A percentile compares a stretch with the other conserved stretches of the same genome.
Conservation (phyloP, 1,140 invertebrate genomes). For the Vollenhovia emeryi region DNA sequence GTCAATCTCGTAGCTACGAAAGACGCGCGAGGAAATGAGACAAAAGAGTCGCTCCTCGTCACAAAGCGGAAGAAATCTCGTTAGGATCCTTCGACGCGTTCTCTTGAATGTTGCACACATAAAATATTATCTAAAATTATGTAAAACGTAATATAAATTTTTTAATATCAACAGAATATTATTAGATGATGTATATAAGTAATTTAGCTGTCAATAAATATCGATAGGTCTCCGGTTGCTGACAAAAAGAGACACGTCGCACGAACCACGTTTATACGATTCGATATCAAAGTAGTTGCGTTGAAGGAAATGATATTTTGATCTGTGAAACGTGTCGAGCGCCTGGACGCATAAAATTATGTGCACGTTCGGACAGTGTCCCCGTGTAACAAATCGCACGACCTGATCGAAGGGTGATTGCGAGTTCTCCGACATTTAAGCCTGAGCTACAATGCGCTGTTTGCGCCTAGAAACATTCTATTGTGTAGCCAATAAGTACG, state of each 20-base stretch:
- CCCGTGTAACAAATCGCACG: background rate
- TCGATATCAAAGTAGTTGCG: background rate
- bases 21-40: background rate
- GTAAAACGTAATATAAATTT: too few relatives aligned
- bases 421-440: background rate
- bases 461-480: too few relatives aligned
- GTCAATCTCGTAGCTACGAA: background rate
- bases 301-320: background rate
- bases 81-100: background rate
- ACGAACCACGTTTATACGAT: background rate
- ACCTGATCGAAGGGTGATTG: background rate
- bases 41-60: background rate
- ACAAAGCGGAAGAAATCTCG: background rate
- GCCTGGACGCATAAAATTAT: background rate
- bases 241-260: background rate
- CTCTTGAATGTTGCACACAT: background rate
- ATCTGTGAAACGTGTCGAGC: background rate
- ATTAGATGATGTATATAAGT: too few relatives aligned
- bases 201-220: background rate
- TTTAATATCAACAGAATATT: too few relatives aligned
- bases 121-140: too few relatives aligned
- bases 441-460: too few relatives aligned
- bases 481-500: too few relatives aligned
- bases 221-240: background rate
- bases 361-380: background rate